Evolutionary conservation across 2,797 vertebrate genomes (phyloP).

Genomic region (Chelmon rostratus): DNA sequence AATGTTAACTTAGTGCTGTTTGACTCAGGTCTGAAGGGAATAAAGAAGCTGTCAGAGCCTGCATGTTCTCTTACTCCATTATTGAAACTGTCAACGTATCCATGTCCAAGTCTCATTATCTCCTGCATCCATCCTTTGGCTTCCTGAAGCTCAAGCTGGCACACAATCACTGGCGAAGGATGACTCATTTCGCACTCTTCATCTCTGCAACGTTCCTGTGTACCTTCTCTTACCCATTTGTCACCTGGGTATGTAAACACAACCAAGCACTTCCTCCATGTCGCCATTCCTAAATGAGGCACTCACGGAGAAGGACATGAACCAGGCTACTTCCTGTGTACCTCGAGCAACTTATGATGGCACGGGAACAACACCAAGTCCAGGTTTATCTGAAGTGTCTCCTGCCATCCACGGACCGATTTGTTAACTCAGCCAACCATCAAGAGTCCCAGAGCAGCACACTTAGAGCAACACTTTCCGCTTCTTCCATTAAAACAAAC

Average conservation of each 20-base stretch:
- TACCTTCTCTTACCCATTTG: slow-evolving; percentile 45
- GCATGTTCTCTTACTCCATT: not conserved
- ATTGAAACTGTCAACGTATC: not conserved
- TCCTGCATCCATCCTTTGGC: slow-evolving; percentile 18
- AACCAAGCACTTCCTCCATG: slow-evolving; percentile 64
- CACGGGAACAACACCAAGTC: slow-evolving; percentile 49
- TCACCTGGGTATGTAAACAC: slow-evolving; percentile 71
- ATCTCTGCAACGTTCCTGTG: slow-evolving; percentile 3
- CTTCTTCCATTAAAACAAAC: slow-evolving; percentile 59
- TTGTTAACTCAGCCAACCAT: slow-evolving; percentile 71
- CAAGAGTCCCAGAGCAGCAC: slow-evolving; percentile 45
- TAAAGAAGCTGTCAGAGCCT: not conserved
- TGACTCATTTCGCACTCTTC: slow-evolving; percentile 43
- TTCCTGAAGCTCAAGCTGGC: slow-evolving; percentile 42
- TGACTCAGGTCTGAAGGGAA: not conserved
- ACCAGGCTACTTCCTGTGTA: slow-evolving; percentile 71
- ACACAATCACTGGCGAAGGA: slow-evolving; percentile 24
- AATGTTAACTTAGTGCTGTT: not conserved
- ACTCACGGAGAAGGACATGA: slow-evolving; percentile 59
- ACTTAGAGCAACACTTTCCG: slow-evolving; percentile 42
- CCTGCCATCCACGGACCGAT: slow-evolving; percentile 65
- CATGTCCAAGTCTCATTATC: slow-evolving; percentile 11
- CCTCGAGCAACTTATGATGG: slow-evolving; percentile 41
- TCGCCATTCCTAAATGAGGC: slow-evolving; percentile 50
- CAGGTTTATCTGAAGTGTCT: slow-evolving; percentile 75